Evolutionary conservation across 64 coral and sea anemone species (phyloP), one percentile per base, ranked within the genome.

Genomic region (Trachythela sp.): DNA sequence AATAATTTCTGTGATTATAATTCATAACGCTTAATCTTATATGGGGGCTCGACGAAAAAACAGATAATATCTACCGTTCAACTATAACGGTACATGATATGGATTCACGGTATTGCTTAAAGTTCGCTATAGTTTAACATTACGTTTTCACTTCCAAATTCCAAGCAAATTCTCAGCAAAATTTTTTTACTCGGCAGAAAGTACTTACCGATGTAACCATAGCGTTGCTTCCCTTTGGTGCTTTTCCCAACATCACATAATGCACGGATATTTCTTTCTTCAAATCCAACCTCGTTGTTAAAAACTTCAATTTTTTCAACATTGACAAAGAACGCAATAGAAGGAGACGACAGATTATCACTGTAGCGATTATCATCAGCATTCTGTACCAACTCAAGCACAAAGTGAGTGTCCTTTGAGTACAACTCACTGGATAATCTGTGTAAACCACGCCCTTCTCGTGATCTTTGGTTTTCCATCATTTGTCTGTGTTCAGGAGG

Each of bases 211-310:
- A 97, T 97, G 48, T 97, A 97, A 18, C 95, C 92, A 88, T 94
- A 97, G 8, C 92, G 92, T 84, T 97, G 92, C 40, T 87, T 90
- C 48, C 95, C 95, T 70, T 97, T 97, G 1, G 95, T 97, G 40
- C 95, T 97, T 22, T 85, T 93, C 26, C 95, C 95, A 27, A 97
- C 95, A 52, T 97, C 92, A 80, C 95, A 97, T 45, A 97, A 70
- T 17, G 95, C 92, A 56, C 95, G 70, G 32, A 97, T 97, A 33
- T 97, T 97, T 39, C 86, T 93, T 84, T 97, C 95, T 13, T 85
- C 26, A 48, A 97, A 97, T 36, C 95, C 95, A 39, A 71, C 60
- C 83, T 97, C 95, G 84, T 97, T 97, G 83, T 97, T 97, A 1
- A 97, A 84, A 45, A 97, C 90, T 48, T 77, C 29, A 14, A 97